Percentiles rank a stretch among this genome's conserved stretches.
Conservation (phyloP, 2,113 vertebrate species). For the Bubalus kerabau region DNA sequence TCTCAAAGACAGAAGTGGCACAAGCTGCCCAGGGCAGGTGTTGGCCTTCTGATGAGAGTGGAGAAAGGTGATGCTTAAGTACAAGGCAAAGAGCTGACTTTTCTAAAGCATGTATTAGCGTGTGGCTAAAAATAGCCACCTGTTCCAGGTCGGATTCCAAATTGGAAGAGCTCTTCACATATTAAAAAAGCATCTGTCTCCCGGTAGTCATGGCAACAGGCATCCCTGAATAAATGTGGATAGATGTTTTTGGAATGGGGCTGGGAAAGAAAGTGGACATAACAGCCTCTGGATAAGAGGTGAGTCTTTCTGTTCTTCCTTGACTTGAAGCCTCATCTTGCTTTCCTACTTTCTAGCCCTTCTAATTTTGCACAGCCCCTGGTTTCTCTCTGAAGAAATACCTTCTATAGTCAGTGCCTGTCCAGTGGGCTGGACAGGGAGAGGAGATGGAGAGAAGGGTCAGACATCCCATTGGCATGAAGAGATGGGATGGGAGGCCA, state of each 20-base stretch:
- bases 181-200: constrained; percentile 59
- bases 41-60: background rate
- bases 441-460: background rate
- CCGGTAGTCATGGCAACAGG: constrained; percentile 58
- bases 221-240: constrained; percentile 19
- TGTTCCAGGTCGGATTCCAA: constrained; percentile 61
- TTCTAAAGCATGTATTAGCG: background rate
- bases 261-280: constrained; percentile 10
- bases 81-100: constrained; percentile 3
- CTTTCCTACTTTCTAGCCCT: background rate
- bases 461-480: background rate
- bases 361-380: background rate
- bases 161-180: constrained; percentile 53
- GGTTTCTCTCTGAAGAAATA: background rate
- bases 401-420: background rate
- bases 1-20: background rate
- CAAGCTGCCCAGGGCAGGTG: background rate
- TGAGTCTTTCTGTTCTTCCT: background rate
- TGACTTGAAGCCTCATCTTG: background rate
- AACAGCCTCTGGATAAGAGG: background rate
- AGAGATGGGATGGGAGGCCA: background rate
- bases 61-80: constrained; percentile 10
- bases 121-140: constrained; percentile 64
- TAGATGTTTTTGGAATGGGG: constrained; percentile 36
- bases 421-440: background rate